Base-by-base conservation (phyloP, 2,888 invertebrate genomes). In the Andrena praecox region DNA sequence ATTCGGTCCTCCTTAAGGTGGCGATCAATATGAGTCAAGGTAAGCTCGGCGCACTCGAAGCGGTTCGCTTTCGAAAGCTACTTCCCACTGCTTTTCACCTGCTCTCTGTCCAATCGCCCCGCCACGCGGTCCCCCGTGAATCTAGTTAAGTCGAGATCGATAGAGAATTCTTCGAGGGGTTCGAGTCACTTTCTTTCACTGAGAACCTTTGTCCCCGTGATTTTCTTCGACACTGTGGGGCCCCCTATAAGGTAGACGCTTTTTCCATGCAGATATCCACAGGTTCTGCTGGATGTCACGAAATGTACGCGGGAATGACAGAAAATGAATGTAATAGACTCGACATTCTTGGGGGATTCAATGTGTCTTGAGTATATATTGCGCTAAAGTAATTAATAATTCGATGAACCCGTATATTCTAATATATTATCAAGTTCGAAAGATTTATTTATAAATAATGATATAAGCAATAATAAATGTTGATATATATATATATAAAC, bases 1-100 rank as follows among this genome's bases (percentile, higher is more conserved):
- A 79, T 79, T 70, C 74, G 59, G 33, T 74, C 31, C 69, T 48
- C 62, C 81, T 81, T 74, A 67, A 82, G n/a, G 35, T 7, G 33
- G 10, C 80, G 76, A 82, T 81, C 80, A 27, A 81, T 80, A 81
- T 68, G 75, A 75, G 71, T 74, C 63, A 82, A 75, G 63, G 78
- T 70, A 71, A 67, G 54, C 24, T 48, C 52, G 35, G 56, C 8
- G n/a, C 27, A 59, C 63, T 77, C 59, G 50, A 59, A 78, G 52
- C 27, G 64, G 68, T 62, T 68, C 48, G 27, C 62, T 67, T 77
- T 77, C 63, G 71, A 64, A 77, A 68, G 72, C 42, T 35, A 77
- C 63, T 54, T 71, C 52, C 20, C 50, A n/a, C 48, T 27, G 62
- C 54, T 77, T 59, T 72, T 80, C 67, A 72, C 50, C 63, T 31